Base-by-base conservation (phyloP, 1,140 invertebrate species). In the Zaprionus ghesquierei region DNA sequence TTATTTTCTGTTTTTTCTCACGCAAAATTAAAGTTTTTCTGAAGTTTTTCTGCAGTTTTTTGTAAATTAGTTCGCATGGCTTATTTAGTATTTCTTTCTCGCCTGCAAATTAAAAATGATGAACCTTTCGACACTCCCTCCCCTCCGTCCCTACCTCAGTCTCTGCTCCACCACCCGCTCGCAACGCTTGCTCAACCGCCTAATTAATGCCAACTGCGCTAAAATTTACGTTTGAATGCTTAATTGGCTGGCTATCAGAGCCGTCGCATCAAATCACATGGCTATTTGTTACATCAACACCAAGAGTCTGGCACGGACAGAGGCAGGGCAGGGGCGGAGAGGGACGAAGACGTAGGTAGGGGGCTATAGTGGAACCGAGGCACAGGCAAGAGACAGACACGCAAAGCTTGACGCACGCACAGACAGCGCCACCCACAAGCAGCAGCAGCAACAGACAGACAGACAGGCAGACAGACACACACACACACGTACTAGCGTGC, bases 151-250 rank as follows among this genome's bases (percentile, higher is more conserved):
- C 2, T 41, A 29, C 6, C 58, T 15, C 8, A n/a, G n/a, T n/a
- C n/a, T n/a, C n/a, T n/a, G n/a, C n/a, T n/a, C 54, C 18, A 33
- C 41, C 13, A 15, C 15, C 25, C 49, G 13, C 15, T 27, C 22
- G 27, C 20, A 35, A 20, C 35, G 35, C 20, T 50, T 49, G 18
- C 12, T 31, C 53, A 64, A 71, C 54, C 51, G 49, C 75, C 81
- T 75, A 79, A 81, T 81, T 87, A 86, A 86, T 78, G 82, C 75
- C 66, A 79, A 79, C 82, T 87, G 75, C 72, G 79, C 82, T 81
- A 71, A 86, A 86, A 86, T 86, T 81, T 87, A 87, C 81, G 82
- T 87, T 87, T 87, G 79, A 86, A 87, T 87, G 81, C 81, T 86
- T 86, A 86, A 86, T 87, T 86, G 81, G 82, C 75, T 70, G 81